Evolutionary conservation across 1,140 invertebrate species (phyloP), one percentile per base, ranked within the genome.

Genomic region (Spodoptera frugiperda): DNA sequence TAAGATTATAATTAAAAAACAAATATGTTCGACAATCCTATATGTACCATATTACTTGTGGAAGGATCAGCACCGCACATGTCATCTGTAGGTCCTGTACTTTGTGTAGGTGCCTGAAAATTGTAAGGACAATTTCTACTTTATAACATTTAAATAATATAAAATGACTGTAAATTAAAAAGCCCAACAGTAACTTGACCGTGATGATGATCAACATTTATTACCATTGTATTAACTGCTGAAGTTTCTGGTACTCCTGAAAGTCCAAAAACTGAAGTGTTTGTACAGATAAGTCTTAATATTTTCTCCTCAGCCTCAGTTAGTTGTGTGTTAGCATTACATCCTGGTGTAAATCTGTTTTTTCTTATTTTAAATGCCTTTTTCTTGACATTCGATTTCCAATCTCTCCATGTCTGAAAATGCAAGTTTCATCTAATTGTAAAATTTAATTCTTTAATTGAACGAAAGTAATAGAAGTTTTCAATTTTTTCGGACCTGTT

Each of bases 361-460:
- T 84, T 88, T 3, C 86, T 73, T 46, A 88, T 88, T 75, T 84
- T 88, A 74, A 88, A 87, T 10, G 87, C 87, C 65, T 88, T 88
- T 75, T 88, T 88, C 63, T 84, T 88, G 1, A 88, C 87, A 83
- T 88, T 88, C 55, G 87, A 88, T 81, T 88, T 88, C 87, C 87
- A 88, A 59, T 88, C 87, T 74, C 87, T 79, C 87, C 87, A 88
- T 25, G 87, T 87, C 87, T 88, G 57, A 57, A 73, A 65, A 70
- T 30, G 55, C 30, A 63, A 15, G 39, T 77, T 75, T 55, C 46
- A 49, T 39, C 15, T 19, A 33, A 3, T 33, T 6, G 0, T 0
- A 33, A 6, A 9, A 39, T 9, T 39, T 39, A 9, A 39, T 39
- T 1, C 33, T 9, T 39, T 39, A 0, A 39, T 39, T 4, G 0